Conservation (phyloP, 2,888 invertebrate species). For the Philopedon plagiatum region DNA sequence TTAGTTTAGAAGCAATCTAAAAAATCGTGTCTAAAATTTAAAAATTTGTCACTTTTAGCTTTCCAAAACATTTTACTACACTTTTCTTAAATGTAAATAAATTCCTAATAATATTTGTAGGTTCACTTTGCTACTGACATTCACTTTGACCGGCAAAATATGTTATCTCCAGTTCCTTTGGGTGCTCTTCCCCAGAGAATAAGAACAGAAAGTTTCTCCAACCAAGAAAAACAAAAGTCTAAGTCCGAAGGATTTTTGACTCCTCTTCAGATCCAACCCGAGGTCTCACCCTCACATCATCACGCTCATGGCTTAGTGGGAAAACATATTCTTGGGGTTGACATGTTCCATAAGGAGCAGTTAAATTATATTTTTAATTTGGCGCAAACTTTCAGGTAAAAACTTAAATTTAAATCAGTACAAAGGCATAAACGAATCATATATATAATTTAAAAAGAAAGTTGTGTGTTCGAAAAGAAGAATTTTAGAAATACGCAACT, state of each 20-base stretch:
- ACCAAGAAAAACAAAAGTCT: constrained; percentile 57
- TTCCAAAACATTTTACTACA: too few species aligned
- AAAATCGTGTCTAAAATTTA: too few species aligned
- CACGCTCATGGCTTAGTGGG: constrained; percentile 74
- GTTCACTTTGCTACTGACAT: constrained; percentile 74
- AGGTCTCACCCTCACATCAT: constrained; percentile 51
- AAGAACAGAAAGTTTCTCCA: constrained; percentile 60
- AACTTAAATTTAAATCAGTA: too few species aligned
- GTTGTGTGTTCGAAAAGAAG: too few species aligned
- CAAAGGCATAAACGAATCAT: too few species aligned
- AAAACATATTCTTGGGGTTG: constrained; percentile 88
- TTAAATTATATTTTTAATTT: constrained; percentile 95
- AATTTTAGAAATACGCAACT: too few species aligned
- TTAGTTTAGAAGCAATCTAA: too few species aligned
- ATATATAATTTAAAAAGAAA: too few species aligned
- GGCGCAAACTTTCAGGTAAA: constrained; percentile 84
- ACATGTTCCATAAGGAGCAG: constrained; percentile 89
- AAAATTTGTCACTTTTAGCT: too few species aligned
- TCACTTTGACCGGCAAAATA: constrained; percentile 46
- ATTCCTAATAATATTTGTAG: too few species aligned
- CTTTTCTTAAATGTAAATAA: too few species aligned
- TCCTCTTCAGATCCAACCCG: constrained; percentile 14
- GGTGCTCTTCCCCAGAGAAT: constrained; percentile 52
- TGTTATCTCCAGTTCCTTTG: constrained; percentile 59
- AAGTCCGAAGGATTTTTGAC: constrained; percentile 39